These are phyloP conservation scores for Vespertilio murinus DNA, from an alignment of 2,797 vertebrate genomes.

Conservation along the genomic window DNA sequence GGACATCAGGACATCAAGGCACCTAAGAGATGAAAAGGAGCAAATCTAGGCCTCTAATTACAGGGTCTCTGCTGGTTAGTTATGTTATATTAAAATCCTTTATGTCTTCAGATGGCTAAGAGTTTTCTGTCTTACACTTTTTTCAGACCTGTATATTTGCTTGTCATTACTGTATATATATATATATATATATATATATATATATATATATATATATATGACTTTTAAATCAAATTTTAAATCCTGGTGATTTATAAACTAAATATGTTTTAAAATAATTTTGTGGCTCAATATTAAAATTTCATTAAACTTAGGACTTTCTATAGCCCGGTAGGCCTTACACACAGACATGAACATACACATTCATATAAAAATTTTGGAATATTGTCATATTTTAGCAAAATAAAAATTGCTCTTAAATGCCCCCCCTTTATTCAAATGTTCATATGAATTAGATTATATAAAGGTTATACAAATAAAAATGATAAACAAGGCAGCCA, in stretches of 20 bases:
- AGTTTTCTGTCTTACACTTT: not conserved
- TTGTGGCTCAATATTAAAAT: not conserved
- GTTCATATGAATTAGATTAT: not conserved
- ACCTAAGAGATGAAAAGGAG: not conserved
- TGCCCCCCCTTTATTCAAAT: not conserved
- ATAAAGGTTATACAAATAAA: not conserved
- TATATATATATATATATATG: not conserved
- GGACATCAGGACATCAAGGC: not conserved
- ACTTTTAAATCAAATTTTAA: constrained; percentile 12
- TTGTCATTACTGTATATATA: not conserved
- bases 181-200: no score
- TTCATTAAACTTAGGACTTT: constrained; percentile 41
- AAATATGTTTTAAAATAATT: not conserved
- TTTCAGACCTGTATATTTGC: not conserved
- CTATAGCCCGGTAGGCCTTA: not conserved
- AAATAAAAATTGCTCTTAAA: constrained; percentile 14
- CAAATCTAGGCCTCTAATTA: not conserved
- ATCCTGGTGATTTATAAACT: constrained; percentile 23
- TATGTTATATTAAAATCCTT: not conserved
- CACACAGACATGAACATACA: not conserved
- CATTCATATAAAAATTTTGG: not conserved
- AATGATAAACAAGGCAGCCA: not conserved
- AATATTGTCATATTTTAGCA: not conserved
- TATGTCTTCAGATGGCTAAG: not conserved
- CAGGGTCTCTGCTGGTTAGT: not conserved